phyloP scores from a whole-genome alignment of 2,888 invertebrate genomes.

The Agapostemon virescens region DNA sequence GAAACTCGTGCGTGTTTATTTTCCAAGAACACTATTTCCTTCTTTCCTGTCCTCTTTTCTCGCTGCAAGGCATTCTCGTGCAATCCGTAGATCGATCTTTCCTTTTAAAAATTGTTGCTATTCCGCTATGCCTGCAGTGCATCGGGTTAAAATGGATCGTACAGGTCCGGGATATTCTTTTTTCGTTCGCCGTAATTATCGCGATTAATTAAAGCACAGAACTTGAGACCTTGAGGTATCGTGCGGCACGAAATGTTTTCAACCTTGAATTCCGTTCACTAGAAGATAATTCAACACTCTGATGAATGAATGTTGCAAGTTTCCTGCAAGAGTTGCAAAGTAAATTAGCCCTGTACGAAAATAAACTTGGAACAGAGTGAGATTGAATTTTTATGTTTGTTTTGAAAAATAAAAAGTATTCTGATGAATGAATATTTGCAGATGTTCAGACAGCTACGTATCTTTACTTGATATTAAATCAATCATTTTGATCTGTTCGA shows the following conservation, averaged over 20 bases:
- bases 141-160: neutral
- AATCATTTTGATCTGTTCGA: neutral
- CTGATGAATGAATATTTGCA: neutral
- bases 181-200: neutral
- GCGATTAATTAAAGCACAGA: conserved; percentile 16
- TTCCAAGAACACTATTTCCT: conserved; percentile 20
- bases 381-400: neutral
- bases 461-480: neutral
- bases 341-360: neutral
- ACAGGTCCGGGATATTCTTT: neutral
- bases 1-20: conserved; percentile 11
- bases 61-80: neutral
- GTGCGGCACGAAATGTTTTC: conserved; percentile 19
- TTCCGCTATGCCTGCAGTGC: neutral
- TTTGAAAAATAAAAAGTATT: neutral
- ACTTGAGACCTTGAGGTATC: conserved; percentile 4
- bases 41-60: neutral
- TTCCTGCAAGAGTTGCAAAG: neutral
- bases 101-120: neutral
- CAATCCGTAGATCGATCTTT: neutral
- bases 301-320: neutral
- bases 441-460: neutral
- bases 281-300: conserved; percentile 17
- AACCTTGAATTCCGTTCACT: conserved; percentile 32
- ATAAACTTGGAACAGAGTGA: neutral